A percentile compares a stretch with the other conserved stretches of the same genome.
These are phyloP conservation scores for Anoplophora glabripennis DNA, from an alignment of 1,140 invertebrate genomes.

Conservation along the genomic window DNA sequence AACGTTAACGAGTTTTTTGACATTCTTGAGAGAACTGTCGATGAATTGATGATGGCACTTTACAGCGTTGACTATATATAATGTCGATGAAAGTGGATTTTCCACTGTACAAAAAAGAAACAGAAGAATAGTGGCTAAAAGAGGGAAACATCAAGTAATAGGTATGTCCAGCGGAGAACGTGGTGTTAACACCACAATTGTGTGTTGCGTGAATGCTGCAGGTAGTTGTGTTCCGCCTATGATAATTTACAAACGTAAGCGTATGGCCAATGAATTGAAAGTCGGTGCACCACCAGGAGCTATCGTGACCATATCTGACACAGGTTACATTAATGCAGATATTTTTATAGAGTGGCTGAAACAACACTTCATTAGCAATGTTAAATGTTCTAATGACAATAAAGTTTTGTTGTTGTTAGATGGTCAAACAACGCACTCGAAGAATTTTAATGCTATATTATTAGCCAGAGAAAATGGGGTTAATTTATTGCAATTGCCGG, in stretches of 20 bases:
- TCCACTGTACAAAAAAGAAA: too few relatives aligned
- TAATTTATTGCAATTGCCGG: not conserved
- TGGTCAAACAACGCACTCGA: not conserved
- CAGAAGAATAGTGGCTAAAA: too few relatives aligned
- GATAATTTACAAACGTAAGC: not conserved
- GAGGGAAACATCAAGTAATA: too few relatives aligned
- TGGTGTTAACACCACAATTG: too few relatives aligned
- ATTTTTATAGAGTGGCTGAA: not conserved
- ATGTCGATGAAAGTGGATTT: too few relatives aligned
- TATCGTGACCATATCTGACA: not conserved
- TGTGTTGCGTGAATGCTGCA: not conserved
- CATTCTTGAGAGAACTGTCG: too few relatives aligned
- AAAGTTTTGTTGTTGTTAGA: not conserved
- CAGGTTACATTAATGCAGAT: not conserved
- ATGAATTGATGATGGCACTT: too few relatives aligned
- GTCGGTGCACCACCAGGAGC: not conserved
- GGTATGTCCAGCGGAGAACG: too few relatives aligned
- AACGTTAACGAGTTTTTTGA: too few relatives aligned
- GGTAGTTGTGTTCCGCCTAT: not conserved
- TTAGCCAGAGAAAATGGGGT: not conserved
- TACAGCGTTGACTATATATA: too few relatives aligned
- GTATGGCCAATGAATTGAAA: not conserved
- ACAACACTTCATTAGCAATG: not conserved
- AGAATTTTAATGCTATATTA: not conserved
- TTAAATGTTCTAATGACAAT: not conserved